Evolutionary conservation across 2,797 vertebrate species (phyloP).

Genomic region (Eutrigla gurnardus): DNA sequence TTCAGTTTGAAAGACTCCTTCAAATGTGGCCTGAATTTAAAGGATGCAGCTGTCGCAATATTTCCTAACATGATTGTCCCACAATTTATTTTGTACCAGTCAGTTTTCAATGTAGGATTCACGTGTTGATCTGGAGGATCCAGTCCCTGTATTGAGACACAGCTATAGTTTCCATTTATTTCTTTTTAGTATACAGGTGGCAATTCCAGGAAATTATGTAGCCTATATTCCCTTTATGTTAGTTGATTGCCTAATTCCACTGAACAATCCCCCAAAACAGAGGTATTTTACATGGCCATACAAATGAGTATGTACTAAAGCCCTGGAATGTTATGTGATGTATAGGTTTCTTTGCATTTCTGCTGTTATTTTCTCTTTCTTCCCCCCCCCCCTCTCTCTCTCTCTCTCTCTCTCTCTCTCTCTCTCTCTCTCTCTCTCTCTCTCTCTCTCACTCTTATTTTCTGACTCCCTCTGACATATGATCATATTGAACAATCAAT

Average conservation of each 20-base stretch:
- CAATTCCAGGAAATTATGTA: neutral
- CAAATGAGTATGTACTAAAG: conserved; percentile 14
- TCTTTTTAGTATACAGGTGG: neutral
- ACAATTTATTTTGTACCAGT: neutral
- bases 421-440: conserved; percentile 14
- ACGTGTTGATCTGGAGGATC: neutral
- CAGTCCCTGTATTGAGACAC: conserved; percentile 5
- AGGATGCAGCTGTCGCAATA: neutral
- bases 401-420: neutral
- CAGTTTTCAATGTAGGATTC: neutral
- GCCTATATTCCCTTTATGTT: neutral
- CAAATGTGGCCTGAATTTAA: neutral
- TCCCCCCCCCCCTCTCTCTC: neutral
- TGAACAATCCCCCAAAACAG: neutral
- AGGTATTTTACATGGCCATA: conserved; percentile 12
- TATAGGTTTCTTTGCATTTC: conserved; percentile 8
- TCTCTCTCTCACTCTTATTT: conserved; percentile 5
- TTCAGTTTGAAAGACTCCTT: conserved; percentile 5
- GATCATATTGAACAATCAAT: conserved; percentile 54
- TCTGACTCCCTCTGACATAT: conserved; percentile 23
- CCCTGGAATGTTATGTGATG: conserved; percentile 11
- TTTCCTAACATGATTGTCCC: neutral
- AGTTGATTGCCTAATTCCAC: neutral
- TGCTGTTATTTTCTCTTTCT: conserved; percentile 6
- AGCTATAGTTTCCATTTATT: neutral